phyloP scores from a whole-genome alignment of 2,888 invertebrate species.

The Hydraecia micacea region DNA sequence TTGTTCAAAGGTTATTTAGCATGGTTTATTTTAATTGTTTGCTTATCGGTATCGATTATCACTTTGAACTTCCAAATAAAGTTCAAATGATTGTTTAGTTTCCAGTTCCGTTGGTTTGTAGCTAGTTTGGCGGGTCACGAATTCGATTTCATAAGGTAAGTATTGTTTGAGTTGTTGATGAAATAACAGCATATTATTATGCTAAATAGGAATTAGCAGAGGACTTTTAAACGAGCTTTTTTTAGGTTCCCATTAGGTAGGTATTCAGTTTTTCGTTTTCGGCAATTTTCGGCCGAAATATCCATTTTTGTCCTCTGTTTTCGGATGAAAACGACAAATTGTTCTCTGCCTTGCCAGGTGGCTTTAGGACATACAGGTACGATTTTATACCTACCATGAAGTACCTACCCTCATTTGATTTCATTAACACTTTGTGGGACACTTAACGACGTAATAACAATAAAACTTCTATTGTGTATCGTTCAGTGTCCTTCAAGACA shows the following conservation, averaged over 20 bases:
- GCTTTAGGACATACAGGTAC: background rate
- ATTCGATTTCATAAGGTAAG: background rate
- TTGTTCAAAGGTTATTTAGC: background rate
- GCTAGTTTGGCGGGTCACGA: conserved; percentile 17
- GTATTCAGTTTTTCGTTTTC: background rate
- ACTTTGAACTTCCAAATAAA: conserved; percentile 31
- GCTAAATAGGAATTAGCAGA: background rate
- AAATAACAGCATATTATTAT: background rate
- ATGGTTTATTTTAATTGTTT: background rate
- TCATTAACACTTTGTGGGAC: too few relatives aligned
- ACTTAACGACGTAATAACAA: too few relatives aligned
- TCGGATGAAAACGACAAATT: background rate
- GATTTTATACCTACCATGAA: background rate
- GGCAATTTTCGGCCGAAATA: background rate
- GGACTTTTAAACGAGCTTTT: background rate
- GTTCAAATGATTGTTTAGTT: conserved; percentile 31
- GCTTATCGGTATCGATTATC: conserved; percentile 20
- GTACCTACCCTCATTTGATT: background rate
- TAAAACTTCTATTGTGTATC: too few relatives aligned
- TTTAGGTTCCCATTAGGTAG: background rate
- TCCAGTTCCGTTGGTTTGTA: background rate
- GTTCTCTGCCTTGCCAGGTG: background rate
- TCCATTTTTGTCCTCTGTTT: background rate
- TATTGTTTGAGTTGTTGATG: background rate
- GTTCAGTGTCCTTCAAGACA: background rate